These are phyloP conservation scores for Nomada ferruginata DNA, from an alignment of 2,888 invertebrate species.

Conservation along the genomic window DNA sequence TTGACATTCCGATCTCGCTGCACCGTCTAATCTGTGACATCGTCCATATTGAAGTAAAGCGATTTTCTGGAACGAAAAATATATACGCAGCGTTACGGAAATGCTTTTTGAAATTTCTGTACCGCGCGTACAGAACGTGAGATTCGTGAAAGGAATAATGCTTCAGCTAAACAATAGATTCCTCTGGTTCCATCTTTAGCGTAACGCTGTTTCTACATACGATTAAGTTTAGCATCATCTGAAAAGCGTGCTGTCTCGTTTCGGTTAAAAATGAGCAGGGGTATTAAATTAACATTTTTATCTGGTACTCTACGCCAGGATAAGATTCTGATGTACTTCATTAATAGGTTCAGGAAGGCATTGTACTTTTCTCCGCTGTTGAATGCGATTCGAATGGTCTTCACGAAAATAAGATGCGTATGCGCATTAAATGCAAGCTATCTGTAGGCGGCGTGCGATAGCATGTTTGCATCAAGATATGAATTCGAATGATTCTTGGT, in stretches of 20 bases:
- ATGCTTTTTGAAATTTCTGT: background rate
- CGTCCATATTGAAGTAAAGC: background rate
- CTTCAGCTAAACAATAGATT: background rate
- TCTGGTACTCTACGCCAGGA: too few species aligned
- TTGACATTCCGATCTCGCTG: constrained; percentile 4
- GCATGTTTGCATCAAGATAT: too few species aligned
- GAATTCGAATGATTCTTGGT: too few species aligned
- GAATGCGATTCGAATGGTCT: background rate
- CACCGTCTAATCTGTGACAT: background rate
- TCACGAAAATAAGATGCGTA: background rate
- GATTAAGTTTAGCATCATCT: too few species aligned
- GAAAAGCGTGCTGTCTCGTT: too few species aligned
- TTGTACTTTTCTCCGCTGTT: background rate
- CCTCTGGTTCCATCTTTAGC: background rate
- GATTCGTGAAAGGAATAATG: background rate
- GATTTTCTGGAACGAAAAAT: background rate
- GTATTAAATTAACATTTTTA: too few species aligned
- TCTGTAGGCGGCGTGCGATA: too few species aligned
- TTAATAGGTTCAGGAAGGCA: too few species aligned
- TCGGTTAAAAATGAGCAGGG: too few species aligned
- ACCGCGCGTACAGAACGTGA: background rate
- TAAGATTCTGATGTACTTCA: too few species aligned
- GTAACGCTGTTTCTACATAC: background rate
- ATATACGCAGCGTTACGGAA: background rate
- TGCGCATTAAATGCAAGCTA: background rate